Evolutionary conservation across 2,888 invertebrate species (phyloP).

Genomic region (Seladonia tumulorum): DNA sequence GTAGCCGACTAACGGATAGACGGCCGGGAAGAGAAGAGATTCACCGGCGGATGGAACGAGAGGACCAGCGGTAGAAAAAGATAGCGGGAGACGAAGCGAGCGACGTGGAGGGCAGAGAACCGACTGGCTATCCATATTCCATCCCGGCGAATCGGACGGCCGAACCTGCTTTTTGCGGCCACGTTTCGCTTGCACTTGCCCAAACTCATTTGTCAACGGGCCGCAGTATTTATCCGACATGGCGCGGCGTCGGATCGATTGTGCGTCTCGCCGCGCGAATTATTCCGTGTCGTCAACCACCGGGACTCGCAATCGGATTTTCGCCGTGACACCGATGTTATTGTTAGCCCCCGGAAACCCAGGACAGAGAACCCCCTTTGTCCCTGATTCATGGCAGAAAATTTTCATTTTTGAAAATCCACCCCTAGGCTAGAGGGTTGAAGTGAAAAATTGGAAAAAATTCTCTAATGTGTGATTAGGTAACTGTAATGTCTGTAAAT

Average conservation of each 20-base stretch:
- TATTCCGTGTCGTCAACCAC: slow-evolving; percentile 17
- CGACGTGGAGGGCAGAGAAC: slow-evolving; percentile 35
- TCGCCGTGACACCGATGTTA: neutral
- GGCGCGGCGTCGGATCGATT: slow-evolving; percentile 5
- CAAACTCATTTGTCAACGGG: slow-evolving; percentile 67
- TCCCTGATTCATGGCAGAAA: neutral
- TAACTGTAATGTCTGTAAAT: neutral
- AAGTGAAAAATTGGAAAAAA: neutral
- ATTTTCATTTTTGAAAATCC: too few species aligned
- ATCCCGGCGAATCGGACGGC: slow-evolving; percentile 45
- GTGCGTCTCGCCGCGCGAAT: neutral
- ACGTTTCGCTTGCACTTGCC: slow-evolving; percentile 67
- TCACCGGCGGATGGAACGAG: neutral
- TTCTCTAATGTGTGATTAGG: neutral
- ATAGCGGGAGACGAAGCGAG: neutral
- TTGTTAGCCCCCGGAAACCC: neutral
- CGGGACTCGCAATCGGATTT: slow-evolving; percentile 12
- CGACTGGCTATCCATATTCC: slow-evolving; percentile 61
- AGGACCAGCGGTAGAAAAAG: neutral
- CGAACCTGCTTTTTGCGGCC: slow-evolving; percentile 40
- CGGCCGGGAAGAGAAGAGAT: slow-evolving; percentile 27
- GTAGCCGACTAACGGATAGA: slow-evolving; percentile 48
- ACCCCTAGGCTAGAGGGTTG: neutral
- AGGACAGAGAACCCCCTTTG: neutral
- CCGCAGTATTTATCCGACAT: slow-evolving; percentile 29